Base-by-base conservation (phyloP, 2,113 vertebrate genomes). In the Nannospalax galili region DNA sequence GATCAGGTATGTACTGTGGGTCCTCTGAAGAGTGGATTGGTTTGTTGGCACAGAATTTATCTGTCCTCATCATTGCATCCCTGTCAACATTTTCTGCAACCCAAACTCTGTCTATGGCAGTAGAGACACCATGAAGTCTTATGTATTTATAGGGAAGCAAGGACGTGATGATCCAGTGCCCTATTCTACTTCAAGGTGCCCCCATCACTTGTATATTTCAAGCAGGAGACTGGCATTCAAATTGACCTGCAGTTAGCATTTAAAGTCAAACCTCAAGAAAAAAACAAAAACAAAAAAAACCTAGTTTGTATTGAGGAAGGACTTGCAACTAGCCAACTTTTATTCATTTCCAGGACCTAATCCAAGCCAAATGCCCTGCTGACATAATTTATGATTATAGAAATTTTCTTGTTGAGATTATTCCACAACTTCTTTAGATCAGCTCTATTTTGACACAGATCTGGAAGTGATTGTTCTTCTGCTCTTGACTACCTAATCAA, bases 141-240 rank as follows among this genome's bases (percentile, higher is more conserved):
- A n/a, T 10, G 14, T 15, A 42, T 0, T 22, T 24, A 9, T 16
- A 35, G 15, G 8, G 2, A 52, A 1, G 24, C 19, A 9, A 7
- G 11, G 8, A 73, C 3, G 1, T 42, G 28, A 67, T 17, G 45
- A 10, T 37, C 8, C 48, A 19, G 22, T 26, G 1, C 5, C 14
- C 15, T 9, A 32, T 74, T 35, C 42, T 26, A 32, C 15, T 20
- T 2, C 42, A 26, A 69, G 11, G 22, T 1, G 7, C 2, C 1
- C 24, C 14, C 5, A 15, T 1, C 16, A 35, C 64, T 35, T 26
- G 3, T 45, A 32, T 30, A 56, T n/a, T 58, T 48, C 8, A 5
- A 3, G 32, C 4, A n/a, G 5, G 20, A 84, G 4, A 0, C 22
- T 24, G 1, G 35, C 12, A 4, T 32, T 17, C 14, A 65, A 1